These are phyloP conservation scores for Xenopus borealis DNA, from an alignment of 2,113 vertebrate species.

Conservation along the genomic window DNA sequence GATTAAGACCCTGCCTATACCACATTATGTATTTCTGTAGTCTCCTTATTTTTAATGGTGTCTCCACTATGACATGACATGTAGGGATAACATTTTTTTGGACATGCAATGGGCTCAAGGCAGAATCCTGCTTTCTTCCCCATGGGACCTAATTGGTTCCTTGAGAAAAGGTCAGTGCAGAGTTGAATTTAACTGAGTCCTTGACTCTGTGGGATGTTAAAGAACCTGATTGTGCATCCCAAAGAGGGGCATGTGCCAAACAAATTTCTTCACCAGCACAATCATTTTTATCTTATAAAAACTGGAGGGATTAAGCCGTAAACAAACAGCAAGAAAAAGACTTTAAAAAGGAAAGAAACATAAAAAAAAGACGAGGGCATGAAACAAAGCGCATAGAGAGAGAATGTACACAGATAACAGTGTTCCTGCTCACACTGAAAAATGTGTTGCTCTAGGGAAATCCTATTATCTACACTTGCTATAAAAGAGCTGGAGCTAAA, in stretches of 20 bases:
- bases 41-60: too few relatives aligned
- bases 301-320: background rate
- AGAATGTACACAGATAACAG: background rate
- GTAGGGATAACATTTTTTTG: background rate
- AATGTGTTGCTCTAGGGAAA: background rate
- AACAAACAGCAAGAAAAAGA: too few relatives aligned
- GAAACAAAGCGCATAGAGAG: too few relatives aligned
- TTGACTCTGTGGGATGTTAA: too few relatives aligned
- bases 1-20: too few relatives aligned
- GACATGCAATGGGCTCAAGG: background rate
- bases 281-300: background rate
- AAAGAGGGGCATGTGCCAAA: background rate
- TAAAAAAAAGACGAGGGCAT: too few relatives aligned
- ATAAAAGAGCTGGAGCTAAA: background rate
- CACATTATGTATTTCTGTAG: too few relatives aligned
- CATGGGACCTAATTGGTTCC: too few relatives aligned
- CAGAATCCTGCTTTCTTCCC: background rate
- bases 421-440: background rate
- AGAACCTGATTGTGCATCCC: too few relatives aligned
- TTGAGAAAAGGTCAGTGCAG: too few relatives aligned
- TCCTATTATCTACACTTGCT: conserved; percentile 11
- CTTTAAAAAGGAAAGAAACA: too few relatives aligned
- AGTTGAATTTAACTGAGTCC: too few relatives aligned
- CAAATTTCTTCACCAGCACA: background rate
- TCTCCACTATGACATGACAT: background rate